Percentiles rank a stretch among this genome's conserved stretches.
Conservation (phyloP, 2,888 invertebrate species). For the Caenorhabditis zanzibari region DNA sequence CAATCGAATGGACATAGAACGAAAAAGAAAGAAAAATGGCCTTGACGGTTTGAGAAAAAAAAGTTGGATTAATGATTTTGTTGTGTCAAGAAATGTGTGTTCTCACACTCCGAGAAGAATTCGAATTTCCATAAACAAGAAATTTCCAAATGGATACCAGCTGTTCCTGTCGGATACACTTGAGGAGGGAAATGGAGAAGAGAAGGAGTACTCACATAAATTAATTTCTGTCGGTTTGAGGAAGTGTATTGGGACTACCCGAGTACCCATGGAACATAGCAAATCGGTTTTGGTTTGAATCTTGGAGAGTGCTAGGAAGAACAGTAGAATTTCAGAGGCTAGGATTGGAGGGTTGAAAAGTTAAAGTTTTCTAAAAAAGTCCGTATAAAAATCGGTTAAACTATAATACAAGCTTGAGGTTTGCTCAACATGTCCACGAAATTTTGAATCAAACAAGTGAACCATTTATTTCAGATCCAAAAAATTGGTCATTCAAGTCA, state of each 20-base stretch:
- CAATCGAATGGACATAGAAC: constrained; percentile 3
- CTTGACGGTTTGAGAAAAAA: constrained; percentile 35
- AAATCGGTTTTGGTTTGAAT: no score
- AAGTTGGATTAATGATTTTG: constrained; percentile 10
- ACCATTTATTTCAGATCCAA: no score
- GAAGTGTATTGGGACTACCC: background rate
- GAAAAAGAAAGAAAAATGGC: background rate
- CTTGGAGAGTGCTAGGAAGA: no score
- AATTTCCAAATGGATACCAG: constrained; percentile 13
- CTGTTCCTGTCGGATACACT: constrained; percentile 4
- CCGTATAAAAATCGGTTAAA: no score
- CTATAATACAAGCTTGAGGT: no score
- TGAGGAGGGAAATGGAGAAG: background rate
- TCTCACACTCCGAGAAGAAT: background rate
- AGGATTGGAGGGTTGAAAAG: background rate
- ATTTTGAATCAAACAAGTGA: no score
- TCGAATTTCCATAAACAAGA: background rate
- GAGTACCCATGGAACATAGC: no score
- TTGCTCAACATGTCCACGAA: no score
- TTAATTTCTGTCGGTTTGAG: constrained; percentile 1
- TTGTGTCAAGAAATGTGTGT: constrained; percentile 3
- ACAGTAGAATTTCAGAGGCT: background rate
- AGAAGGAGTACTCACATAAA: background rate
- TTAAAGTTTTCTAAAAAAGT: no score
- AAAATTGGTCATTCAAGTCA: no score